Base-by-base conservation (phyloP, 2,113 vertebrate species). In the Thamnophis sirtalis region DNA sequence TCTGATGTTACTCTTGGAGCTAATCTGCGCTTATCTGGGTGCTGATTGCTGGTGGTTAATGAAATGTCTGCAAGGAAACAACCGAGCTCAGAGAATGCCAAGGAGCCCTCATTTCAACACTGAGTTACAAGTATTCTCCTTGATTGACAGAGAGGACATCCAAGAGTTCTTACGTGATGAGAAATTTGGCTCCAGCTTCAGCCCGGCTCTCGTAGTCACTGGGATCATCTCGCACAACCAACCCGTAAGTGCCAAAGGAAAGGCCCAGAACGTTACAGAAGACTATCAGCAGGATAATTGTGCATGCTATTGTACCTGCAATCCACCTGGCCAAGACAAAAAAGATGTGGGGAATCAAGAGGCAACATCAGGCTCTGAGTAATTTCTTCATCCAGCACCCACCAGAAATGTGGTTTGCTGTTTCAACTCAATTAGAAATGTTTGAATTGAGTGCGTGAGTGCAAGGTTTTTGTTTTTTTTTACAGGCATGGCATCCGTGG, bases 131-230 rank as follows among this genome's bases (percentile, higher is more conserved):
- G 0, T 2, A 24, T 58, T 24, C 60, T 63, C 60, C 60, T n/a
- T n/a, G 0, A 2, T 5, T 0, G 28, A 8, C 3, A 80, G 73
- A 80, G 33, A 9, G 3, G 33, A 6, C 55, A 11, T 4, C 49
- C n/a, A 53, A 56, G 80, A 60, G 15, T 50, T 19, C 98, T 98
- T 97, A 98, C 98, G 94, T n/a, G 96, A 98, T 92, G 89, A 98
- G 98, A 15, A 98, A 89, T n/a, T 96, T 94, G 91, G 97, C 96
- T 0, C 98, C 98, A 0, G 96, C 96, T 86, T 96, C 95, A 38
- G 97, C 96, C 91, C 96, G 95, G 87, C 94, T 93, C 93, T 97
- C 97, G 0, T 95, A 94, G 91, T 97, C 96, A 0, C 96, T 94
- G 0, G 96, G 95, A 43, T 98, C 96, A 48, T 97, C 95, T 63